Percentiles rank a stretch among this genome's conserved stretches.
Conservation (phyloP, 30 jellyfish, hydroid and myxozoan species). For the Calvadosia cruxmelitensis region DNA sequence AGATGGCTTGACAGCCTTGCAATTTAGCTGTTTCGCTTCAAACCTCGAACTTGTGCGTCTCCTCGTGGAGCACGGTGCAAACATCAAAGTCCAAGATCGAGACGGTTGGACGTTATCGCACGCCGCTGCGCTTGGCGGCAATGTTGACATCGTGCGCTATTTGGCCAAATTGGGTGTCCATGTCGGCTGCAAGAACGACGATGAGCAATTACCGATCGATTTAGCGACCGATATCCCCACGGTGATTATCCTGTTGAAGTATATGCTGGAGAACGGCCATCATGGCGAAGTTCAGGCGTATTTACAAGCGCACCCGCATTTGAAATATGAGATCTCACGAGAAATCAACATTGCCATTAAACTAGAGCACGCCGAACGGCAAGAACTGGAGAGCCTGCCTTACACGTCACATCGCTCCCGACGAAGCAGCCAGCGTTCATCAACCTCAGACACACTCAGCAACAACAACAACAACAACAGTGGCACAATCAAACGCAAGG, state of each 20-base stretch:
- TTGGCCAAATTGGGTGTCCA: constrained; percentile 53
- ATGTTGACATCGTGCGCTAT: constrained; percentile 35
- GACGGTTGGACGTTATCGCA: constrained; percentile 88
- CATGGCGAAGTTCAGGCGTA: constrained; percentile 61
- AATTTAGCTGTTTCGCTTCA: constrained; percentile 82
- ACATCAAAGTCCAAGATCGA: constrained; percentile 64
- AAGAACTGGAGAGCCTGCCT: constrained; percentile 41
- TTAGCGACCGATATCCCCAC: constrained; percentile 57
- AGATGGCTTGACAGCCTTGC: constrained; percentile 93
- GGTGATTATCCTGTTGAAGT: constrained; percentile 39
- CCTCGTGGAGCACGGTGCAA: constrained; percentile 55
- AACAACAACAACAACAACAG: background rate
- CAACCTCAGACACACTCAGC: too few relatives aligned
- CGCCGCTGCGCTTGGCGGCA: constrained; percentile 87
- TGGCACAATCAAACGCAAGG: background rate
- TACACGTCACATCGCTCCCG: constrained; percentile 19
- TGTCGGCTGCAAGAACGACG: constrained; percentile 34
- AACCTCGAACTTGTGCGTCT: constrained; percentile 73
- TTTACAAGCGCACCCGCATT: constrained; percentile 56
- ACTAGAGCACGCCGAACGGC: constrained; percentile 27
- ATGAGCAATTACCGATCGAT: constrained; percentile 60
- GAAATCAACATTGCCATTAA: constrained; percentile 55
- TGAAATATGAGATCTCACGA: constrained; percentile 58
- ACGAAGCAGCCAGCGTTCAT: background rate
- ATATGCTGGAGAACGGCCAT: constrained; percentile 65